Percentiles rank a stretch among this genome's conserved stretches.
Conservation (phyloP, 1,140 invertebrate genomes). For the Anastatus disparis region DNA sequence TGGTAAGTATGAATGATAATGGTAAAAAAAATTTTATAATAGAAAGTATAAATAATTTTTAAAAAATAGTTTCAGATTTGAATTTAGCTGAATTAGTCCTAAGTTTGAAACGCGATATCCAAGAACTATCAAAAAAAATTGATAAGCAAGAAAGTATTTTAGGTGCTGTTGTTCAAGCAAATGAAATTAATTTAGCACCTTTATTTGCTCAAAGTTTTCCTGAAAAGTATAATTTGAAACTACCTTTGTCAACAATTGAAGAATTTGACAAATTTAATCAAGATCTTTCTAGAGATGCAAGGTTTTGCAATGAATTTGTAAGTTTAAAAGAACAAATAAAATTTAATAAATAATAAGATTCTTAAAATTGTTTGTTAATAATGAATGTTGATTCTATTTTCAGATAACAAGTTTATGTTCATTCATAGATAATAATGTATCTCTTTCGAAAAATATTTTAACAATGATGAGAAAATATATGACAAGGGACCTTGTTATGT, state of each 20-base stretch:
- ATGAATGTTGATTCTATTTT: neutral
- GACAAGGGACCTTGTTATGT: conserved; percentile 4
- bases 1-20: neutral
- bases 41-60: neutral
- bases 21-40: neutral
- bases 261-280: conserved; percentile 25
- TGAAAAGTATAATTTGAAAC: conserved; percentile 15
- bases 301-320: conserved; percentile 26
- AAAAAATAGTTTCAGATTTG: conserved; percentile 9
- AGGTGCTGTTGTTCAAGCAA: conserved; percentile 1
- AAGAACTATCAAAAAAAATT: conserved; percentile 1
- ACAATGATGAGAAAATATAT: conserved; percentile 16
- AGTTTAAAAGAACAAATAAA: neutral
- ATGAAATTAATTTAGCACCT: conserved; percentile 10
- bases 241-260: conserved; percentile 7
- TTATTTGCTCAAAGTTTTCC: conserved; percentile 19
- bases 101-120: conserved; percentile 3
- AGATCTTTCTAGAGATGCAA: neutral
- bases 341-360: neutral
- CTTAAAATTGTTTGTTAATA: no score
- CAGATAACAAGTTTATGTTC: conserved; percentile 17
- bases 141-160: conserved; percentile 9
- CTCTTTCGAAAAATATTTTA: conserved; percentile 11
- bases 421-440: conserved; percentile 12
- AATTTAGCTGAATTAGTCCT: conserved; percentile 7